Base-by-base conservation (phyloP, 2,113 vertebrate genomes). In the Saguinus imperator region DNA sequence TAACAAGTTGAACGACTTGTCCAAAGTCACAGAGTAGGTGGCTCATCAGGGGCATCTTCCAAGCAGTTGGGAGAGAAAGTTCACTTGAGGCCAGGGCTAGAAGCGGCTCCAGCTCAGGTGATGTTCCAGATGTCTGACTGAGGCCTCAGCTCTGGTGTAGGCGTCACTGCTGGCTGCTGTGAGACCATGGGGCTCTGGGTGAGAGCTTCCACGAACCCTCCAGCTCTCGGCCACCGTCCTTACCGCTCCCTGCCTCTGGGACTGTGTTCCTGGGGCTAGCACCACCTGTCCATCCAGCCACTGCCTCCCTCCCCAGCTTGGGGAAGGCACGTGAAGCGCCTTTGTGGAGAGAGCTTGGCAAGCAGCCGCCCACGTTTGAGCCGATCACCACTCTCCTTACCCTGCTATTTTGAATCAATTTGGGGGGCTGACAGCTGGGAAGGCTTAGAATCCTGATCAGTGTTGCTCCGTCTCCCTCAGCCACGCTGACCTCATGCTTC, bases 371-470 rank as follows among this genome's bases (percentile, higher is more conserved):
- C 13, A 27, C 0, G 4, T 8, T 5, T 0, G 27, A 3, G 9
- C 20, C 0, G 0, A 75, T 89, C 12, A 16, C 50, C 9, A 1
- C 70, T 16, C 27, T 73, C 25, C 9, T 4, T 0, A 43, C 84
- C 88, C 85, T 83, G 83, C 75, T 92, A 82, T 87, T 89, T 89
- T 96, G 97, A 93, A 89, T 81, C 80, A 76, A 77, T 95, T 12
- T 94, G 87, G 96, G 40, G 66, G 23, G 50, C 57, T 73, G 90
- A 66, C 76, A 92, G 90, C 81, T 77, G 52, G 52, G 72, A 89
- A 87, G 72, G 79, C 81, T 94, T 52, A 45, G 96, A 96, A 79
- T n/a, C 81, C 83, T 7, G 43, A 40, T 25, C 70, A 58, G 43
- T 77, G 70, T 89, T 29, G 72, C 79, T 25, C 66, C 55, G 48